A percentile compares a stretch with the other conserved stretches of the same genome.
phyloP scores from a whole-genome alignment of 2,797 vertebrate genomes.

The Spinibarbus caldwelli region DNA sequence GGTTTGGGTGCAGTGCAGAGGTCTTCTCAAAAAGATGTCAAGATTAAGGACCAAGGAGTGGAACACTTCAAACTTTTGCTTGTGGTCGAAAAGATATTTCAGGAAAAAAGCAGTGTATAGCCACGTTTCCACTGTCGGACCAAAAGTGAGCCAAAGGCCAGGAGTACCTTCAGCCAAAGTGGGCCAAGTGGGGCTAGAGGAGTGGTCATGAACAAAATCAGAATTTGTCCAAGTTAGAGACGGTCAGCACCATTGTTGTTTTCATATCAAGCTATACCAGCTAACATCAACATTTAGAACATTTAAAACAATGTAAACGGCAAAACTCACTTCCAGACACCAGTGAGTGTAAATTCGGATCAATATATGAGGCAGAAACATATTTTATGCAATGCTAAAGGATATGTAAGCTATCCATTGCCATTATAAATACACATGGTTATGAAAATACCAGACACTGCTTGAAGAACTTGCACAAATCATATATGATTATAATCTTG shows the following conservation, averaged over 20 bases:
- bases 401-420: neutral
- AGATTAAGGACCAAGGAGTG: constrained; percentile 22
- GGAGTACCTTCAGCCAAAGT: too few relatives aligned
- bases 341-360: neutral
- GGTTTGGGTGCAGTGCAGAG: neutral
- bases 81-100: constrained; percentile 5
- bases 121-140: too few relatives aligned
- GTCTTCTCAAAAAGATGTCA: constrained; percentile 18
- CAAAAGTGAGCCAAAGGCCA: too few relatives aligned
- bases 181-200: too few relatives aligned
- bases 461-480: neutral
- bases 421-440: neutral
- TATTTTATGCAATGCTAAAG: too few relatives aligned
- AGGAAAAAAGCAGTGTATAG: neutral
- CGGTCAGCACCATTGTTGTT: neutral
- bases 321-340: too few relatives aligned
- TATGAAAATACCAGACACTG: neutral
- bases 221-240: neutral
- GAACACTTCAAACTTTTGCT: constrained; percentile 6
- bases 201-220: too few relatives aligned
- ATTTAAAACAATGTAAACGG: neutral
- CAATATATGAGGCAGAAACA: too few relatives aligned
- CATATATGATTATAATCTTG: too few relatives aligned
- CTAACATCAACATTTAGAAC: neutral
- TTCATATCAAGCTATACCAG: too few relatives aligned